phyloP scores from a whole-genome alignment of 2,888 invertebrate species.

The Melangyna quadrimaculata region DNA sequence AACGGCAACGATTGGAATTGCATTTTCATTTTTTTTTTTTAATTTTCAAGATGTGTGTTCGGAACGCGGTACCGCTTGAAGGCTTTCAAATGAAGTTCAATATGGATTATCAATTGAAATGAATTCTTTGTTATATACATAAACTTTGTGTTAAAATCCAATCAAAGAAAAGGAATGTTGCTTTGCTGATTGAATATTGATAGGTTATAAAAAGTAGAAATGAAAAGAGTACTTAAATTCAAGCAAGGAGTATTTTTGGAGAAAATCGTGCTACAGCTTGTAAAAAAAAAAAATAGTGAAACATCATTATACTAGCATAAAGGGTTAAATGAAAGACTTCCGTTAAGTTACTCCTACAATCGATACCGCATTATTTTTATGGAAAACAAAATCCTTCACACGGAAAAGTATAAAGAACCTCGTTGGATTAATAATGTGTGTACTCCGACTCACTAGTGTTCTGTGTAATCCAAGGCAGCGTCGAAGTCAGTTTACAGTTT shows the following conservation, averaged over 20 bases:
- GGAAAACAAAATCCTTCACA: too few relatives aligned
- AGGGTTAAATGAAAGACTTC: too few relatives aligned
- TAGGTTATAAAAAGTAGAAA: not conserved
- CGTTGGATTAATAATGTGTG: too few relatives aligned
- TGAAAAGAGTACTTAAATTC: not conserved
- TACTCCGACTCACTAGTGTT: too few relatives aligned
- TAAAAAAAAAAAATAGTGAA: too few relatives aligned
- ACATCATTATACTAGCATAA: too few relatives aligned
- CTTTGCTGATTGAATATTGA: conserved; percentile 1
- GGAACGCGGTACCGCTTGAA: not conserved
- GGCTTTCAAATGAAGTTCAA: not conserved
- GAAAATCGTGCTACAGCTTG: too few relatives aligned
- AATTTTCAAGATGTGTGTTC: not conserved
- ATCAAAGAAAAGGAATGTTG: not conserved
- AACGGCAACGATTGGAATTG: conserved; percentile 27
- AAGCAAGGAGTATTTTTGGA: not conserved
- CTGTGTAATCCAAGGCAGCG: too few relatives aligned
- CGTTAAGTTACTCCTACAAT: too few relatives aligned
- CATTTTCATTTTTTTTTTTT: conserved; percentile 24
- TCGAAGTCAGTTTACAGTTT: too few relatives aligned
- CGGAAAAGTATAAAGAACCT: too few relatives aligned
- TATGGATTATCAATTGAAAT: not conserved
- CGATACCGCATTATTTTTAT: too few relatives aligned
- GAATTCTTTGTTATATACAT: not conserved
- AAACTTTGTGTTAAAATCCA: not conserved